Percentiles rank a stretch among this genome's conserved stretches.
phyloP scores from a whole-genome alignment of 2,888 invertebrate species.

The Campoplex capitator region DNA sequence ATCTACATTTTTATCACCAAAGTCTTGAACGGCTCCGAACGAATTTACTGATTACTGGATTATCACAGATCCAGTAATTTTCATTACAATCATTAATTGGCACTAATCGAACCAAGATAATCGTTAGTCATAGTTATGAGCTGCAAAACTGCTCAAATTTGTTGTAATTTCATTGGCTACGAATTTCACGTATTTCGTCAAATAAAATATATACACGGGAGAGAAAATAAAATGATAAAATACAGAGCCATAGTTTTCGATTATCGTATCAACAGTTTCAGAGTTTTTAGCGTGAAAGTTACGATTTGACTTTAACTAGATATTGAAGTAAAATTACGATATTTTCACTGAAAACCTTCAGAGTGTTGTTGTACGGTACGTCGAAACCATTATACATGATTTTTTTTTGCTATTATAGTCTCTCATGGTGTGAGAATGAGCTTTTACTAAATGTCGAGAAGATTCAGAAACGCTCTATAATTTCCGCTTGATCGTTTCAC shows the following conservation, averaged over 20 bases:
- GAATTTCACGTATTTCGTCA: no score
- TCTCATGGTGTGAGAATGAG: background rate
- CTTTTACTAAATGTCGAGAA: background rate
- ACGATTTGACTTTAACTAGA: background rate
- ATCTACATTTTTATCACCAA: background rate
- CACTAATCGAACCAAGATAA: no score
- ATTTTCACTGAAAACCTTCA: background rate
- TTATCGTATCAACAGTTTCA: background rate
- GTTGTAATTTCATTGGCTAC: no score
- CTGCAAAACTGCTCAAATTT: no score
- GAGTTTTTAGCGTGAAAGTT: background rate
- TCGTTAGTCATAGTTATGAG: no score
- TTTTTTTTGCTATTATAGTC: background rate
- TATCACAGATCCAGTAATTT: background rate
- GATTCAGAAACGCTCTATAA: background rate
- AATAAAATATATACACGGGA: no score
- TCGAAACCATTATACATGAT: background rate
- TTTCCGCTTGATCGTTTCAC: background rate
- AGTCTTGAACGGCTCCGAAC: background rate
- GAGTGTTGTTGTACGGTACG: background rate
- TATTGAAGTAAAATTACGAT: background rate
- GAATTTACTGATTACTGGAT: background rate
- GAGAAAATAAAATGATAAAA: no score
- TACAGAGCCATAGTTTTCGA: no score
- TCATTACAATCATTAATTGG: no score